Evolutionary conservation across 2,888 invertebrate genomes (phyloP).

Genomic region (Halocaridina rubra): DNA sequence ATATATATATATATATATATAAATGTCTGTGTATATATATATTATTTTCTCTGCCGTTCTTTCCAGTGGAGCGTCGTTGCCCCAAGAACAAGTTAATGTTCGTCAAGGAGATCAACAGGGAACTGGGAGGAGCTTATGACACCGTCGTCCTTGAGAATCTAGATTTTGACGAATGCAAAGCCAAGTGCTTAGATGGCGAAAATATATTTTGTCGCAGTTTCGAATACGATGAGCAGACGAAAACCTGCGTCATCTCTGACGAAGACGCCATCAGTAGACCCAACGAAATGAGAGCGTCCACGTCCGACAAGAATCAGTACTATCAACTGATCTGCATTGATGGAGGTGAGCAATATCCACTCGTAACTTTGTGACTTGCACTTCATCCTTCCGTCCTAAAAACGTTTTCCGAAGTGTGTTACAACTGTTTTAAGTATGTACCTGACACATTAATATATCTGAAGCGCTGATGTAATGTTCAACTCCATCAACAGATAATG

Average conservation of each 20-base stretch:
- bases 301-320: constrained; percentile 69
- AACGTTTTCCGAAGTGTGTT: background rate
- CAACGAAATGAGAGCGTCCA: constrained; percentile 78
- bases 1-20: too few species aligned
- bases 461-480: background rate
- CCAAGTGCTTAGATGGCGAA: constrained; percentile 86
- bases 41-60: too few species aligned
- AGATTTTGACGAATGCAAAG: constrained; percentile 88
- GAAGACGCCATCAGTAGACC: constrained; percentile 91
- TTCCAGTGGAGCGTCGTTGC: constrained; percentile 54
- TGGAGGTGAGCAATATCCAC: constrained; percentile 88
- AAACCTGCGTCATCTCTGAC: constrained; percentile 88
- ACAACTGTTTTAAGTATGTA: background rate
- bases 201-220: constrained; percentile 90
- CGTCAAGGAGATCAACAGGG: constrained; percentile 89
- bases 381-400: too few species aligned
- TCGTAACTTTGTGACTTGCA: too few species aligned
- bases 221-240: constrained; percentile 87
- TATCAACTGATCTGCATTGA: constrained; percentile 90
- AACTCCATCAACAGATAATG: constrained; percentile 21
- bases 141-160: constrained; percentile 88
- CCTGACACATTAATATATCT: background rate
- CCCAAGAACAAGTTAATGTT: constrained; percentile 75
- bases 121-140: constrained; percentile 88
- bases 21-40: too few species aligned